Percentiles rank a stretch among this genome's conserved stretches.
These are phyloP conservation scores for Parauchenoglanis punctatus DNA, from an alignment of 2,797 vertebrate genomes.

Conservation along the genomic window DNA sequence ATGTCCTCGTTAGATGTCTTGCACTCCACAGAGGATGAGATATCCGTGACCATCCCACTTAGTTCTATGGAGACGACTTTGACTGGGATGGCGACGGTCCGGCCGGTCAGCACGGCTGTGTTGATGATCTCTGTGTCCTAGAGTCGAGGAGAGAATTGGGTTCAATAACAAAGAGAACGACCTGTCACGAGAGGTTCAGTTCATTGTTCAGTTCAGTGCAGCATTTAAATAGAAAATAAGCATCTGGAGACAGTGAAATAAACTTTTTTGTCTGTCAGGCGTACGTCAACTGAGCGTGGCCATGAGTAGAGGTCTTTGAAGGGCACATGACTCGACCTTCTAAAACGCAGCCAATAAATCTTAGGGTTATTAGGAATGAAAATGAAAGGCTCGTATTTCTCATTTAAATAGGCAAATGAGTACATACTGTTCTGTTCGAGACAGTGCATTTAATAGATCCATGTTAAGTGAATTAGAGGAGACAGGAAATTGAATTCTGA, in stretches of 20 bases:
- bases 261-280: conserved; percentile 6
- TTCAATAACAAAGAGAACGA: not conserved
- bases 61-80: conserved; percentile 97
- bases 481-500: conserved; percentile 3
- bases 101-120: conserved; percentile 92
- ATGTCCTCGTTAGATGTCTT: conserved; percentile 96
- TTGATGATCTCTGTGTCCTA: conserved; percentile 99
- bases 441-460: not conserved
- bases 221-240: not conserved
- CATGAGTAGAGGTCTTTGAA: not conserved
- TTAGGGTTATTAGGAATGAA: conserved; percentile 32
- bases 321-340: conserved; percentile 15
- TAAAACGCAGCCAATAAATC: conserved; percentile 34
- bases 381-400: conserved; percentile 30
- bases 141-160: conserved; percentile 5
- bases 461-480: conserved; percentile 1
- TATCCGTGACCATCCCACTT: conserved; percentile 83
- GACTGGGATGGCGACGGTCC: conserved; percentile 94
- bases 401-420: conserved; percentile 11
- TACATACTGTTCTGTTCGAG: not conserved
- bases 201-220: conserved; percentile 21
- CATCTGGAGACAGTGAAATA: conserved; percentile 13
- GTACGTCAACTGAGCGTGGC: conserved; percentile 19
- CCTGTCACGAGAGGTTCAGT: conserved; percentile 1
- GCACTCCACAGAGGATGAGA: conserved; percentile 88